Evolutionary conservation across 2,888 invertebrate genomes (phyloP), one percentile per base, ranked within the genome.

Genomic region (Drosophila greeni): DNA sequence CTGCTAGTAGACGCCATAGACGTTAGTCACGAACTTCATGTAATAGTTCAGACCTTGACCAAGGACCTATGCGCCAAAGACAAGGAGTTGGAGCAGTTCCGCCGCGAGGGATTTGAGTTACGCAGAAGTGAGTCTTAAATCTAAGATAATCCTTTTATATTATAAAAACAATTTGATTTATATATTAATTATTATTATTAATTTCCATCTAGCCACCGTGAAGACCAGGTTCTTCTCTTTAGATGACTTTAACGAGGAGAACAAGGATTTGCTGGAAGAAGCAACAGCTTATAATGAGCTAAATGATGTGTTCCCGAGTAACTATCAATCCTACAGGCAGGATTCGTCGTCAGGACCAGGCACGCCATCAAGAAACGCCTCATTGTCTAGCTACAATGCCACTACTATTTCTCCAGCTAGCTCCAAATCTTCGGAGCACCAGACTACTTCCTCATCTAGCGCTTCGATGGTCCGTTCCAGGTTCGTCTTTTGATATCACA

Each of bases 1-100:
- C 51, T 86, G 0, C 66, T 81, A 2, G 55, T 72, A 23, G 75
- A 84, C 7, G 45, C 87, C 0, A 57, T 86, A 6, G 26, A 69
- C 31, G 61, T 76, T 0, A 66, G 84, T 3, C 54, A 71, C 4
- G 67, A 51, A 2, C 56, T 87, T 2, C 57, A 67, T 5, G 55
- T 73, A 5, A 76, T 47, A 0, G 14, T 85, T 70, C 64, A 84
- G 8, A 62, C 67, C 1, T 66, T 75, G 18, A 58, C 87, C 24
- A 66, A 80, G 2, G 73, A 82, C 0, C 66, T 7, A 53, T 88
- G 64, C 1, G 84, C 85, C 47, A 88, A 89, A 53, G 89, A 88
- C 49, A 42, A 67, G 0, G 89, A 88, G 70, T 72, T 88, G 2
- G 68, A 74, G 3, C 87, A 88, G 51, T 88, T 85, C 52, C 84